Evolutionary conservation across 2,888 invertebrate species (phyloP).

Genomic region (Drosophila ezoana): DNA sequence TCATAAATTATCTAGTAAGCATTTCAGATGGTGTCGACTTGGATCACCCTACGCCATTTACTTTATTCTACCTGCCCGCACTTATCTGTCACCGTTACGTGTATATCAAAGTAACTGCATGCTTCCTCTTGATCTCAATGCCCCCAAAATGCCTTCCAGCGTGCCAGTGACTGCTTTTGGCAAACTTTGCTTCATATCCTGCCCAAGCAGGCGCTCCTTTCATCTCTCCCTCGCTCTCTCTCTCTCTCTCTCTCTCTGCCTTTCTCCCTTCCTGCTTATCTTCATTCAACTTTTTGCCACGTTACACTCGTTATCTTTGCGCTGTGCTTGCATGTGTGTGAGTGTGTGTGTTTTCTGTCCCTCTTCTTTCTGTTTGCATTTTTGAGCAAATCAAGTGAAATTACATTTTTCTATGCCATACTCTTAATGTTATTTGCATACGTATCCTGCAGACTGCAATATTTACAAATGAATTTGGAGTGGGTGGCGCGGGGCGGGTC

Average conservation of each 20-base stretch:
- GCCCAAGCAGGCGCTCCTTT: constrained; percentile 33
- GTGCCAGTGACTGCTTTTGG: constrained; percentile 18
- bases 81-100: constrained; percentile 33
- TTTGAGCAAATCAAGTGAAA: constrained; percentile 81
- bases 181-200: constrained; percentile 58
- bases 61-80: constrained; percentile 4
- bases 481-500: constrained; percentile 13
- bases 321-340: constrained; percentile 10
- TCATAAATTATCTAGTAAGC: background rate
- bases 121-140: constrained; percentile 52
- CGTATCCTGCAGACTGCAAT: constrained; percentile 78
- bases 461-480: constrained; percentile 74
- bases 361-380: constrained; percentile 59
- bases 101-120: constrained; percentile 56
- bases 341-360: constrained; percentile 24
- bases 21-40: background rate
- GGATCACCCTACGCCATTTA: constrained; percentile 31
- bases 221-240: constrained; percentile 1
- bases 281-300: constrained; percentile 69
- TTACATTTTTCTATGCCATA: constrained; percentile 75
- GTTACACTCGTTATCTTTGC: constrained; percentile 62
- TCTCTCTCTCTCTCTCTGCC: background rate
- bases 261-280: constrained; percentile 53
- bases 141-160: constrained; percentile 40
- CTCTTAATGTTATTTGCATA: constrained; percentile 80